phyloP scores from a whole-genome alignment of 64 coral and sea anemone genomes.

The Dendrophyllia cribrosa region DNA sequence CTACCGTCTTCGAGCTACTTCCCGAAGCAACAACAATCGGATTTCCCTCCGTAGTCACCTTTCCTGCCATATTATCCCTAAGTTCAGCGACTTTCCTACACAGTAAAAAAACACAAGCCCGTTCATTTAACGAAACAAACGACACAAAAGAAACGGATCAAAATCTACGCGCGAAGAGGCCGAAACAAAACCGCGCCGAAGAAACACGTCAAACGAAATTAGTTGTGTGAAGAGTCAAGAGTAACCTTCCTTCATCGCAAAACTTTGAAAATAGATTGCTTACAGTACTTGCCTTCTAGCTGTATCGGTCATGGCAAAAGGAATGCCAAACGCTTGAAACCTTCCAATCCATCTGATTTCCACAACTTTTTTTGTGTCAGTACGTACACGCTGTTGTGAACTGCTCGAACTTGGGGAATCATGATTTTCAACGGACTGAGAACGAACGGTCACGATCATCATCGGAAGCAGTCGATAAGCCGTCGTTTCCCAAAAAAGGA shows the following conservation, averaged over 20 bases:
- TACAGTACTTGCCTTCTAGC: background rate
- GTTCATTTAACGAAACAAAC: background rate
- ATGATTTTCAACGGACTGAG: background rate
- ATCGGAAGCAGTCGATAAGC: conserved; percentile 12
- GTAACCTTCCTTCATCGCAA: background rate
- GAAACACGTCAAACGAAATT: background rate
- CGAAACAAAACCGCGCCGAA: conserved; percentile 14
- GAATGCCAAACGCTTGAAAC: conserved; percentile 33
- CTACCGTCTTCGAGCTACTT: conserved; percentile 37
- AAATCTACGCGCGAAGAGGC: conserved; percentile 14
- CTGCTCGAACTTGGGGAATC: background rate
- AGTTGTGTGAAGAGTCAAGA: too few species aligned
- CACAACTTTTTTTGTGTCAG: conserved; percentile 3
- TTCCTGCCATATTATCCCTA: conserved; percentile 56
- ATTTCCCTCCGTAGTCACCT: conserved; percentile 63
- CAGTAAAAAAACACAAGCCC: background rate
- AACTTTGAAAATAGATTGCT: background rate
- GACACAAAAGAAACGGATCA: conserved; percentile 3
- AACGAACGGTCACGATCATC: conserved; percentile 25
- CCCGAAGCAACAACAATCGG: conserved; percentile 86
- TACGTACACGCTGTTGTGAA: conserved; percentile 11
- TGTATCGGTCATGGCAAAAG: conserved; percentile 44
- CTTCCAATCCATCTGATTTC: conserved; percentile 44
- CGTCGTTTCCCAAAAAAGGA: conserved; percentile 32
- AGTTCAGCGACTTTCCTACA: conserved; percentile 34